phyloP scores from a whole-genome alignment of 2,113 vertebrate genomes.

The Pantherophis guttatus region DNA sequence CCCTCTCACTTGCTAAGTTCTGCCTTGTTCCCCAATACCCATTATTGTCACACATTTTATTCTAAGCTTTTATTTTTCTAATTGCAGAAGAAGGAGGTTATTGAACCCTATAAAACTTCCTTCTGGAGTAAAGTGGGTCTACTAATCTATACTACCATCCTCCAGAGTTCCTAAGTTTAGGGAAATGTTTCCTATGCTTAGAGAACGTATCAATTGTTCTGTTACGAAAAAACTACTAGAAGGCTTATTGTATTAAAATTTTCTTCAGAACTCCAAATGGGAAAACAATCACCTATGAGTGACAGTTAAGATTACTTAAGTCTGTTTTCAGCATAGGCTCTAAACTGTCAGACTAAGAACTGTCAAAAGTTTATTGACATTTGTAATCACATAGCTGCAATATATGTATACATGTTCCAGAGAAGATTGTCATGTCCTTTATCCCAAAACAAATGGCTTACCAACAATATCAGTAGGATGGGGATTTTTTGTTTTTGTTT shows the following conservation, averaged over 20 bases:
- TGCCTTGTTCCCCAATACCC: background rate
- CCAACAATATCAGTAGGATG: background rate
- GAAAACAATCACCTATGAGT: background rate
- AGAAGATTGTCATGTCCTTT: background rate
- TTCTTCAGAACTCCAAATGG: background rate
- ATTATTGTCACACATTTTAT: background rate
- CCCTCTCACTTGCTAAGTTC: background rate
- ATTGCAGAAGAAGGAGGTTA: background rate
- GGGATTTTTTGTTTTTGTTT: no score
- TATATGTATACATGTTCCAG: background rate
- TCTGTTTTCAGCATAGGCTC: background rate
- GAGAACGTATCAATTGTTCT: background rate
- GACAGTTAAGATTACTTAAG: background rate
- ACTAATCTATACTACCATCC: background rate
- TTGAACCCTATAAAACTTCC: background rate
- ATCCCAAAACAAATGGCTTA: background rate
- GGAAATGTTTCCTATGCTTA: background rate
- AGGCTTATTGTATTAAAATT: background rate
- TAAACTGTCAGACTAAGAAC: background rate
- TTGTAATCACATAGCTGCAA: rapidly evolving
- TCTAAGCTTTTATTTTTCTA: background rate
- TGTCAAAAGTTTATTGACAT: background rate
- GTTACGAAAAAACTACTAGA: background rate
- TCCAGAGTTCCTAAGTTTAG: background rate
- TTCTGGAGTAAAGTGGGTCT: background rate